Evolutionary conservation across 2,797 vertebrate genomes (phyloP).

Genomic region (Taeniopygia guttata): DNA sequence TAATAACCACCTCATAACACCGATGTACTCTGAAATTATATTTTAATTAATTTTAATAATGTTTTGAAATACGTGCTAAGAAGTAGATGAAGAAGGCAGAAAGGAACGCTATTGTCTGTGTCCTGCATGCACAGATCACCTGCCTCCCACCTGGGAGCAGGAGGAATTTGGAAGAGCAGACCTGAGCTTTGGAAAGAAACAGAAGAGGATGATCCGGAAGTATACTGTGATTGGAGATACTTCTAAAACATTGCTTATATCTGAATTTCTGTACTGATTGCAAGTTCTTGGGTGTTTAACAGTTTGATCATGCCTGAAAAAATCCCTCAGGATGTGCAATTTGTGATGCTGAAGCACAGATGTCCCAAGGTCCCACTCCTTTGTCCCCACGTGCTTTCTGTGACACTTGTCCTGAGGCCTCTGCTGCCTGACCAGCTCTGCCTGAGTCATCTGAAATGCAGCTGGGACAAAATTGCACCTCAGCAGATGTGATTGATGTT

Average conservation of each 20-base stretch:
- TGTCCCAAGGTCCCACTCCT: not conserved
- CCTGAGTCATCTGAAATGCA: not conserved
- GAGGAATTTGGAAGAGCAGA: not conserved
- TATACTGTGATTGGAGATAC: not conserved
- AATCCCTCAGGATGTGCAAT: rapidly evolving
- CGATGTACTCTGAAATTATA: not conserved
- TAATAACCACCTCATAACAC: not conserved
- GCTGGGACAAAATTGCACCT: not conserved
- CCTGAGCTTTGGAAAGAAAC: not conserved
- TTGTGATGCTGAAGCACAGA: not conserved
- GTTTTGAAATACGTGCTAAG: slow-evolving; percentile 5
- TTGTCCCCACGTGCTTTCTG: not conserved
- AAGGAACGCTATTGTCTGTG: not conserved
- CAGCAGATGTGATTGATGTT: not conserved
- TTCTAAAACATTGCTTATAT: not conserved
- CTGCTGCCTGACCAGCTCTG: not conserved
- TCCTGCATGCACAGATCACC: not conserved
- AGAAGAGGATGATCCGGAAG: not conserved
- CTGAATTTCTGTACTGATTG: not conserved
- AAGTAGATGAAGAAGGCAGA: not conserved
- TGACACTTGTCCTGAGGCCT: not conserved
- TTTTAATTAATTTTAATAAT: slow-evolving; percentile 35
- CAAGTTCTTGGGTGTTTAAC: not conserved
- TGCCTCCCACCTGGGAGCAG: not conserved
- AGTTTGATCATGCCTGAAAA: not conserved